Base-by-base conservation (phyloP, 1,140 invertebrate species). In the Argopecten irradians region DNA sequence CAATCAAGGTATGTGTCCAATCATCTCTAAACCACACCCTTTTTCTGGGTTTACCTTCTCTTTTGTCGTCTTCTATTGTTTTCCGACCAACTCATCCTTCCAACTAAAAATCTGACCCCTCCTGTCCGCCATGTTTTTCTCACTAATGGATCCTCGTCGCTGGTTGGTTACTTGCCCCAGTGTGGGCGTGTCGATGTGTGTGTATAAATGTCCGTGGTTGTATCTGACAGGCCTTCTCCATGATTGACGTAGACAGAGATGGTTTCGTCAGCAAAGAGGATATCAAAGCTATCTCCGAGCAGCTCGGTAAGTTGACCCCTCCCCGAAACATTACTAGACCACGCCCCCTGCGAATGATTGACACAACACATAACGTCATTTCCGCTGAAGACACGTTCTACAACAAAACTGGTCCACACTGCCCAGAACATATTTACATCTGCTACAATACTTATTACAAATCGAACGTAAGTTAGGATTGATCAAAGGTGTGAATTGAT, bases 231-330 rank as follows among this genome's bases (percentile, higher is more conserved):
- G 55, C 55, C 55, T 71, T 71, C 55, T 71, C 55, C 55, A 71
- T 71, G 55, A 71, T 71, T 71, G 55, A 71, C 55, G 55, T 71
- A 71, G 55, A 71, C 55, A 71, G 55, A n/a, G 55, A 71, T 71
- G 55, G 55, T 71, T 71, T 71, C n/a, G 55, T 71, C 55, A 71
- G n/a, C 55, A 71, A 71, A 71, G 55, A 71, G 1, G 55, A 71
- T 71, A 8, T 71, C 55, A 71, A 71, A 71, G 55, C 55, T 71
- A 71, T 71, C 55, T 71, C 55, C 55, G 55, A 71, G 28, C 55
- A 71, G 55, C 55, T 71, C 55, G 55, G 55, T 71, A 71, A 71
- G 55, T 71, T 71, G 22, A 71, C 22, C n/a, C n/a, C 55, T 28
- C 55, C 36, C 55, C 55, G 28, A 71, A n/a, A 71, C 55, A 71